phyloP scores from a whole-genome alignment of 2,113 vertebrate genomes.

The Mastomys natalensis region DNA sequence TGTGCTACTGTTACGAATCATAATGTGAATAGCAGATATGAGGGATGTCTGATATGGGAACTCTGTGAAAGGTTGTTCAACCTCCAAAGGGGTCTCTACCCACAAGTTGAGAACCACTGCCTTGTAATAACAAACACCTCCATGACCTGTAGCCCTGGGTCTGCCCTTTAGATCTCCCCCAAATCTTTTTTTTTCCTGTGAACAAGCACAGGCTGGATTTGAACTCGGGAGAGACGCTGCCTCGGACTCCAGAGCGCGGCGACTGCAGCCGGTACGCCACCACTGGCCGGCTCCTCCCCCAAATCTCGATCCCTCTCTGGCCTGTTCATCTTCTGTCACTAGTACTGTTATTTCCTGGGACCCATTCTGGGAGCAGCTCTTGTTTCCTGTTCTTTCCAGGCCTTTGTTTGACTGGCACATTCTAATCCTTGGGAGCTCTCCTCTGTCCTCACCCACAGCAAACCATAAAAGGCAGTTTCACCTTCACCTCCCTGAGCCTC shows the following conservation, averaged over 20 bases:
- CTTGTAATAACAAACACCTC: background rate
- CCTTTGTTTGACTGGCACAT: background rate
- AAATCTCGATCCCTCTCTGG: background rate
- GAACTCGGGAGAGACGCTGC: too few species aligned
- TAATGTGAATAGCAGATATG: background rate
- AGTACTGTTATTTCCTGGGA: background rate
- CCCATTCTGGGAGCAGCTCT: background rate
- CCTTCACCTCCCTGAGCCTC: background rate
- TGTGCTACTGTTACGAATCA: background rate
- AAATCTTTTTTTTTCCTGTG: too few species aligned
- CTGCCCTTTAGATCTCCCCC: background rate
- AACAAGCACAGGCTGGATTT: too few species aligned
- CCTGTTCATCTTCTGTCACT: background rate
- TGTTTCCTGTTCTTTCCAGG: background rate
- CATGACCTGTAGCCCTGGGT: background rate
- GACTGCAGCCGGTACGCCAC: too few species aligned
- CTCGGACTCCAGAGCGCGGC: too few species aligned
- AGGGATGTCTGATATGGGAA: background rate
- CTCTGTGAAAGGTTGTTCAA: background rate
- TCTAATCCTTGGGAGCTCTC: background rate
- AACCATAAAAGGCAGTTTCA: background rate
- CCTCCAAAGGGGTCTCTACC: background rate
- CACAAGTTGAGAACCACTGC: background rate
- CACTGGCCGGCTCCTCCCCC: too few species aligned
- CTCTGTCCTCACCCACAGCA: background rate